Evolutionary conservation across 2,888 invertebrate genomes (phyloP).

Genomic region (Drosophila peninsularis): DNA sequence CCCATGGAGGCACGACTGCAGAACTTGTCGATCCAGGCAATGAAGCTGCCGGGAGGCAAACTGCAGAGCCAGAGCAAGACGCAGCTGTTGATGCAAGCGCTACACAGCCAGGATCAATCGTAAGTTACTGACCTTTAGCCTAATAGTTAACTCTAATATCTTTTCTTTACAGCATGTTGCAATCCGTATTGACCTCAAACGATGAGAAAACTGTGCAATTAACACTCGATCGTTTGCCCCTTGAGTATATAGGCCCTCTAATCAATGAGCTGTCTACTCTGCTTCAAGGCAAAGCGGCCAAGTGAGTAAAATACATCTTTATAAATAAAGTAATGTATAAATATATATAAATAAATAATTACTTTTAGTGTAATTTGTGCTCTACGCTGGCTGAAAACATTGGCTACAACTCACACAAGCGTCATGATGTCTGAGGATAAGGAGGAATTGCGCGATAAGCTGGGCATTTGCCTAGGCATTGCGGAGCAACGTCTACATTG

Average conservation of each 20-base stretch:
- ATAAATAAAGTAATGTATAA: not conserved
- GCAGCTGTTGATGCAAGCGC: conserved; percentile 92
- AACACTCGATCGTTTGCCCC: conserved; percentile 91
- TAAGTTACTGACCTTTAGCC: conserved; percentile 64
- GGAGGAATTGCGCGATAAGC: conserved; percentile 81
- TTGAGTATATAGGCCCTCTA: conserved; percentile 90
- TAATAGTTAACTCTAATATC: not conserved
- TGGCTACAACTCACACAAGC: conserved; percentile 83
- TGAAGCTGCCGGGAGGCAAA: conserved; percentile 65
- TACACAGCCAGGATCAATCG: conserved; percentile 93
- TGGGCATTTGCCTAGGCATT: conserved; percentile 83
- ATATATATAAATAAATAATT: not conserved
- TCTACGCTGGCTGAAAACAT: conserved; percentile 80
- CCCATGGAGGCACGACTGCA: conserved; percentile 93
- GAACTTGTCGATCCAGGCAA: conserved; percentile 89
- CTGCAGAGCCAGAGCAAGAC: conserved; percentile 90
- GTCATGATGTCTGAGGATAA: conserved; percentile 83
- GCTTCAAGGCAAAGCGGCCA: conserved; percentile 87
- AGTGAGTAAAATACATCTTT: conserved; percentile 86
- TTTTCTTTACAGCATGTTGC: conserved; percentile 86
- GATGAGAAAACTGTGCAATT: conserved; percentile 89
- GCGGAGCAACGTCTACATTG: conserved; percentile 83
- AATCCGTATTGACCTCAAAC: conserved; percentile 89
- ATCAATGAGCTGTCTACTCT: conserved; percentile 90
- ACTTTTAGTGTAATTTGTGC: conserved; percentile 79